Evolutionary conservation across 2,888 invertebrate species (phyloP).

Genomic region (Xanthia togata): DNA sequence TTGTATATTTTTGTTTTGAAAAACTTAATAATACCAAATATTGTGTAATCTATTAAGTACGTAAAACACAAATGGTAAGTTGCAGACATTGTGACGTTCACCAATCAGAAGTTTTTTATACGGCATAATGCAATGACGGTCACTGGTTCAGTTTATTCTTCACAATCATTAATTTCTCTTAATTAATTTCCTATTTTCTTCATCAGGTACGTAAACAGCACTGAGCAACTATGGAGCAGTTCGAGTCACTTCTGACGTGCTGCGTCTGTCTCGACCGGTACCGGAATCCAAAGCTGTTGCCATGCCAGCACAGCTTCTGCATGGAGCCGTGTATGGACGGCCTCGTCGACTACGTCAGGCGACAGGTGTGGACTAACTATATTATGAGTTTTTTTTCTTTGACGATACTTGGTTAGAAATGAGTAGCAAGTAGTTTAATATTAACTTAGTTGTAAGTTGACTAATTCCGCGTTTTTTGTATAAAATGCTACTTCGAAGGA

Average conservation of each 20-base stretch:
- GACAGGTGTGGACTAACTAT: conserved; percentile 92
- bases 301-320: conserved; percentile 99
- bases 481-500: conserved; percentile 16
- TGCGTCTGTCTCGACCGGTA: conserved; percentile 99
- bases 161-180: background rate
- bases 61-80: background rate
- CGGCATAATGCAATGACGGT: background rate
- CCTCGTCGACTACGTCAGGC: conserved; percentile 97
- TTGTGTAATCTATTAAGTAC: no score
- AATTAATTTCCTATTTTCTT: conserved; percentile 54
- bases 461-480: conserved; percentile 43
- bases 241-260: conserved; percentile 99
- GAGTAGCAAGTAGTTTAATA: conserved; percentile 1
- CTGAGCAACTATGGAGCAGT: conserved; percentile 95
- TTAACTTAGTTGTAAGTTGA: conserved; percentile 16
- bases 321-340: conserved; percentile 99
- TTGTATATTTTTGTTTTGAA: background rate
- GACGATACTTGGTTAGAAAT: background rate
- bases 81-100: background rate
- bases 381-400: background rate
- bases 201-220: conserved; percentile 82
- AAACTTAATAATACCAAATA: background rate
- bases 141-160: background rate
- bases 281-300: conserved; percentile 98
- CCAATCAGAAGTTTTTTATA: background rate